Conservation (phyloP, 2,113 vertebrate genomes). For the Neogobius melanostomus region DNA sequence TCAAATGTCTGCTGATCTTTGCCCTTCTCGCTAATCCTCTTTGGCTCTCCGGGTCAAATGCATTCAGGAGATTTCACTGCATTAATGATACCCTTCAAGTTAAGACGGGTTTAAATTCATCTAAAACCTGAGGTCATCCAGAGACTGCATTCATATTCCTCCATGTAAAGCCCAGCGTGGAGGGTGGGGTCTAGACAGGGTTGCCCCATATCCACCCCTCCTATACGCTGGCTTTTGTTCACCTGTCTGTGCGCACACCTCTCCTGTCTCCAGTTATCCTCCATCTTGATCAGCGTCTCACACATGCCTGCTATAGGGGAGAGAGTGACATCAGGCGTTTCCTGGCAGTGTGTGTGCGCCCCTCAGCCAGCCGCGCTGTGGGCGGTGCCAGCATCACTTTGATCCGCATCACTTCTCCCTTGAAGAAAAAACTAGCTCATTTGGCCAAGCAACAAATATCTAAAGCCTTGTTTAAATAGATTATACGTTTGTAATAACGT, state of each 20-base stretch:
- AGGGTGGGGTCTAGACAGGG: background rate
- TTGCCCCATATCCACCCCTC: too few species aligned
- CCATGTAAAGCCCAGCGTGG: background rate
- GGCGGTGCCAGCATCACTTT: constrained; percentile 27
- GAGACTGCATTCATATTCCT: background rate
- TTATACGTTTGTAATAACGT: too few species aligned
- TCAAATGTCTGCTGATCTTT: background rate
- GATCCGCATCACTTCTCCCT: background rate
- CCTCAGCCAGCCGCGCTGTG: constrained; percentile 5
- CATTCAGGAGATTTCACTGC: background rate
- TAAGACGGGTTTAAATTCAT: background rate
- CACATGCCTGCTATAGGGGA: background rate
- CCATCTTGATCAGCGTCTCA: constrained; percentile 3
- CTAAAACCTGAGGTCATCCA: background rate
- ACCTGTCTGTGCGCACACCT: background rate
- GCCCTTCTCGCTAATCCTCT: background rate
- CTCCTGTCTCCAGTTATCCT: background rate
- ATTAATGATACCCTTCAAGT: background rate
- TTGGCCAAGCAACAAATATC: background rate
- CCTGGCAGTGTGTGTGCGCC: constrained; percentile 1
- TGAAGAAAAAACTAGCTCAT: background rate
- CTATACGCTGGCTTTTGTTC: background rate
- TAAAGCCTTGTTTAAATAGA: background rate
- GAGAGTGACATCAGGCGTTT: constrained; percentile 25
- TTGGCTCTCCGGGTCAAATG: background rate